A percentile compares a stretch with the other conserved stretches of the same genome.
phyloP scores from a whole-genome alignment of 1,140 invertebrate species.

The Lanistes nyassanus region DNA sequence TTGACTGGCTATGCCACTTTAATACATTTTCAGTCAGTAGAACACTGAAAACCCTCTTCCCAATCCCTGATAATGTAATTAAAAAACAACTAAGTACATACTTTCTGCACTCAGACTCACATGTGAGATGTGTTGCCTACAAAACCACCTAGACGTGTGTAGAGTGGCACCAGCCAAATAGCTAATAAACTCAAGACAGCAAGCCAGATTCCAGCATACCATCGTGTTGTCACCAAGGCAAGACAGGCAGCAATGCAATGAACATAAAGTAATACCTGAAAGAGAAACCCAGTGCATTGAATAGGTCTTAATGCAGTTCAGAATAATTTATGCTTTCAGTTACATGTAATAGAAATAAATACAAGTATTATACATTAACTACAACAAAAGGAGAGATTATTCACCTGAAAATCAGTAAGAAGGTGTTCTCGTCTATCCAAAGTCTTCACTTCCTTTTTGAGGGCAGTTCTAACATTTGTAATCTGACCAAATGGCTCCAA shows the following conservation, averaged over 20 bases:
- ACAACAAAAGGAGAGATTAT: not conserved
- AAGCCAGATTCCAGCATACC: slow-evolving; percentile 56
- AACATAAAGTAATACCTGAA: slow-evolving; percentile 56
- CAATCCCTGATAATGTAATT: too few relatives aligned
- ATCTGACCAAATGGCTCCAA: slow-evolving; percentile 40
- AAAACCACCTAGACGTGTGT: slow-evolving; percentile 55
- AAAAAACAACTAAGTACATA: not conserved
- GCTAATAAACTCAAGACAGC: slow-evolving; percentile 30
- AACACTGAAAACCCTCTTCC: too few relatives aligned
- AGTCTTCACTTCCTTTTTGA: slow-evolving; percentile 53
- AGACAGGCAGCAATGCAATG: slow-evolving; percentile 48
- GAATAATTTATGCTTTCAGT: too few relatives aligned
- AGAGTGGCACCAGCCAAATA: slow-evolving; percentile 46
- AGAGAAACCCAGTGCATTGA: too few relatives aligned
- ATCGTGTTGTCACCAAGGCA: slow-evolving; percentile 50
- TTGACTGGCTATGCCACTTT: too few relatives aligned
- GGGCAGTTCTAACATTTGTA: slow-evolving; percentile 49
- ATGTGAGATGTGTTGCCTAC: slow-evolving; percentile 47
- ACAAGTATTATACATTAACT: too few relatives aligned
- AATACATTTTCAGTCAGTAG: too few relatives aligned
- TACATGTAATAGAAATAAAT: too few relatives aligned
- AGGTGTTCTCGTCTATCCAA: slow-evolving; percentile 54
- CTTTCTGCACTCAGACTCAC: slow-evolving; percentile 15
- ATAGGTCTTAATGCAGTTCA: too few relatives aligned
- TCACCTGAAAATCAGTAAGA: slow-evolving; percentile 53